Evolutionary conservation across 2,797 vertebrate species (phyloP), one percentile per base, ranked within the genome.

Genomic region (Melanotaenia boesemani): DNA sequence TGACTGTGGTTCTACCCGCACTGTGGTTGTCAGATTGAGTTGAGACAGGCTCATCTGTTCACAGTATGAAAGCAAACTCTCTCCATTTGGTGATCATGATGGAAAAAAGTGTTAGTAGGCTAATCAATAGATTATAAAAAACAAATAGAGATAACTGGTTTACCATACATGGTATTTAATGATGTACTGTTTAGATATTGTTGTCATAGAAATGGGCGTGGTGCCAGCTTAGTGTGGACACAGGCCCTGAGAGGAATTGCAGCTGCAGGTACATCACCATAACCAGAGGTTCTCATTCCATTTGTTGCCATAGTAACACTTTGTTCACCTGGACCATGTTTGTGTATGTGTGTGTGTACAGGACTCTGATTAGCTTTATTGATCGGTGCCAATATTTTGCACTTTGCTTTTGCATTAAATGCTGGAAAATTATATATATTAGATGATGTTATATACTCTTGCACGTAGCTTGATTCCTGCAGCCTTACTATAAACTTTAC

Each of bases 341-440:
- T 81, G 41, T 70, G 70, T 61, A 12, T 50, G 52, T 76, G 20
- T 50, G 44, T 26, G 52, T 26, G 13, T 7, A 26, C 4, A 6
- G 54, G 71, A 61, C 44, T 85, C 63, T 70, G 16, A 65, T 63
- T 44, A 74, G 70, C 82, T 79, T 61, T 52, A 70, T 60, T 67
- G 24, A 83, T 78, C 74, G 60, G 70, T 84, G 75, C 74, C 41
- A 16, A 70, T 67, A 68, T 58, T 79, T 79, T 80, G 86, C 88
- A 87, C 89, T 79, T 89, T 81, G 69, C 70, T 69, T 55, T 58
- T 68, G 20, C 76, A 56, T 64, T 32, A 24, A 72, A 85, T 82
- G 81, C 81, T 88, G 60, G 55, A 80, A 81, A 70, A 58, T 4
- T 22, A 0, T 50, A 0, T 50, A 48, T 73, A 20, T 72, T 63